A percentile compares a stretch with the other conserved stretches of the same genome.
phyloP scores from a whole-genome alignment of 2,888 invertebrate species.

The Phoenoteleia sp. region DNA sequence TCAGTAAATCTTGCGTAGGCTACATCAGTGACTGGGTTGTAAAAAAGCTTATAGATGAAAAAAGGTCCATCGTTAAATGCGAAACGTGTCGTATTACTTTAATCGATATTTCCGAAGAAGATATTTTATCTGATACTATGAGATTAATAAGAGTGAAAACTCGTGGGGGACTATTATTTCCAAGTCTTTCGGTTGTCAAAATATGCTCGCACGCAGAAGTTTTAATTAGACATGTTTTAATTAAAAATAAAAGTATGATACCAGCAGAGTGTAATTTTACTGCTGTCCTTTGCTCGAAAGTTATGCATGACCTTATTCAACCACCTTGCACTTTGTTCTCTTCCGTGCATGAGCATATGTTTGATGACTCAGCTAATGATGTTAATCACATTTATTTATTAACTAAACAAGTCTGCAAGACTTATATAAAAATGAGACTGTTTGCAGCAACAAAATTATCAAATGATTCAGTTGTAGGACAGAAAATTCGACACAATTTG shows the following conservation, averaged over 20 bases:
- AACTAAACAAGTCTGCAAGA: slow-evolving; percentile 22
- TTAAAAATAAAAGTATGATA: not conserved
- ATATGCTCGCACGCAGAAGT: slow-evolving; percentile 34
- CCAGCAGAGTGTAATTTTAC: slow-evolving; percentile 16
- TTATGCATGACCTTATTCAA: slow-evolving; percentile 44
- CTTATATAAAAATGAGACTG: slow-evolving; percentile 29
- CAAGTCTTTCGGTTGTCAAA: slow-evolving; percentile 34
- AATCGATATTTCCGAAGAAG: too few relatives aligned
- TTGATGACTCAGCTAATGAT: slow-evolving; percentile 26
- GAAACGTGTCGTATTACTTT: not conserved
- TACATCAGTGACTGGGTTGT: slow-evolving; percentile 1
- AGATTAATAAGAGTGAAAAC: not conserved
- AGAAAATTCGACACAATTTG: slow-evolving; percentile 22
- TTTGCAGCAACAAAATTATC: slow-evolving; percentile 10
- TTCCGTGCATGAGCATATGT: slow-evolving; percentile 53
- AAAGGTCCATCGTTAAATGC: not conserved
- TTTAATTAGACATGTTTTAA: slow-evolving; percentile 1
- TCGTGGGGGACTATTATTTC: slow-evolving; percentile 19
- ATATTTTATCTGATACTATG: too few relatives aligned
- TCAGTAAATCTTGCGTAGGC: not conserved
- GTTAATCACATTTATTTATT: slow-evolving; percentile 28
- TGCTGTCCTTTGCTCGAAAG: slow-evolving; percentile 31
- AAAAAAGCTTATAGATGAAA: not conserved
- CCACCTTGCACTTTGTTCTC: slow-evolving; percentile 19
- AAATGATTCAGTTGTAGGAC: not conserved